Percentiles rank a stretch among this genome's conserved stretches.
phyloP scores from a whole-genome alignment of 2,113 vertebrate species.

The Acrocephalus kingi region DNA sequence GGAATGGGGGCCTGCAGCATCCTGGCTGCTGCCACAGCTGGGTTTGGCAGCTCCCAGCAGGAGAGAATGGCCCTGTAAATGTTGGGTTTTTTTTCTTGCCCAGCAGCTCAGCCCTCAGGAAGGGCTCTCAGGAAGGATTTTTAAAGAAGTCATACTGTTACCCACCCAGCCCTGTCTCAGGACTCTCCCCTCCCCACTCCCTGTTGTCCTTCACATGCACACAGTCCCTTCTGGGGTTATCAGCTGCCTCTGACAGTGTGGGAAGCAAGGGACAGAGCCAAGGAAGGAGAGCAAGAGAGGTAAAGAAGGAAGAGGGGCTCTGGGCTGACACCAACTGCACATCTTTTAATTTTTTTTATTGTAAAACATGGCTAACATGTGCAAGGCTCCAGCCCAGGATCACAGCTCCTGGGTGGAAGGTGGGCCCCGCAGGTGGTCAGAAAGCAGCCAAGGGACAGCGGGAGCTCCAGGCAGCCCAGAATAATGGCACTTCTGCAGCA shows the following conservation, averaged over 20 bases:
- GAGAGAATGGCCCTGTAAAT: neutral
- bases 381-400: neutral
- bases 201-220: rapidly evolving
- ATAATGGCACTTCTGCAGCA: conserved; percentile 51
- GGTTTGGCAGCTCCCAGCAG: neutral
- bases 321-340: neutral
- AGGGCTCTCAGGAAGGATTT: neutral
- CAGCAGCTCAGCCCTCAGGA: neutral
- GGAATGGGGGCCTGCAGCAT: neutral
- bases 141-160: neutral
- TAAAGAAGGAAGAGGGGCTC: neutral
- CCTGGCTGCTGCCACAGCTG: neutral
- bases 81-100: neutral
- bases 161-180: neutral
- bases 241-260: neutral
- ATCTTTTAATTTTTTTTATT: conserved; percentile 54
- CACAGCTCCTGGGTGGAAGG: neutral
- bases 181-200: neutral
- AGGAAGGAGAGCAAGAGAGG: neutral
- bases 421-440: neutral
- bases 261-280: neutral
- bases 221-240: neutral
- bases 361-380: conserved; percentile 13
- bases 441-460: conserved; percentile 44
- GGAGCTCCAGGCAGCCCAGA: conserved; percentile 18